phyloP scores from a whole-genome alignment of 2,888 invertebrate species.

The Eupithecia dodoneata region DNA sequence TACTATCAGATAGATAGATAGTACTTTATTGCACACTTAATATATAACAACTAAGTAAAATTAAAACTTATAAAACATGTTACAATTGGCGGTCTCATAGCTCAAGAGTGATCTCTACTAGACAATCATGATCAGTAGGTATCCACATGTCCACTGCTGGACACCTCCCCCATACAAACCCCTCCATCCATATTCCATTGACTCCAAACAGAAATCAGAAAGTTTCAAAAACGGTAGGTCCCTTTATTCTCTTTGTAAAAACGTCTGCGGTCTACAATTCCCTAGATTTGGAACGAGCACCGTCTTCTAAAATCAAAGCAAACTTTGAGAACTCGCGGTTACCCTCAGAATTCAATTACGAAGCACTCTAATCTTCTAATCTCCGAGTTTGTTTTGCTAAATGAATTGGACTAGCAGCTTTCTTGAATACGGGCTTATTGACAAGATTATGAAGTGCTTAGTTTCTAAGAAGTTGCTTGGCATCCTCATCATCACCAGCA shows the following conservation, averaged over 20 bases:
- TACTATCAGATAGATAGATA: no score
- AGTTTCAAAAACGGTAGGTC: no score
- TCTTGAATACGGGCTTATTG: background rate
- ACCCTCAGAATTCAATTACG: slow-evolving; percentile 12
- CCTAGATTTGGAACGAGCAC: background rate
- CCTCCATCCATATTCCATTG: no score
- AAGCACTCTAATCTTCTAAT: slow-evolving; percentile 1
- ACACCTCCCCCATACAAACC: no score
- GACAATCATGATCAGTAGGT: no score
- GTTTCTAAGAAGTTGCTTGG: background rate
- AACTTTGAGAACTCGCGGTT: slow-evolving; percentile 5
- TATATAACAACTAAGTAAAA: no score
- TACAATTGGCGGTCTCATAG: no score
- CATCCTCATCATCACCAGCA: background rate
- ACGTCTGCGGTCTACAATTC: background rate
- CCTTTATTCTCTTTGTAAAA: background rate
- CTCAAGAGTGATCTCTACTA: no score
- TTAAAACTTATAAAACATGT: no score
- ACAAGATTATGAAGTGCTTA: background rate
- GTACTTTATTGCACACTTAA: no score
- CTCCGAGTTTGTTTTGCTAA: background rate
- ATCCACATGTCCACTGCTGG: no score
- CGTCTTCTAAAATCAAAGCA: slow-evolving; percentile 6
- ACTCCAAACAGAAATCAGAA: no score
- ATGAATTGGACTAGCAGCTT: slow-evolving; percentile 1